Evolutionary conservation across 2,113 vertebrate genomes (phyloP).

Genomic region (Equus przewalskii): DNA sequence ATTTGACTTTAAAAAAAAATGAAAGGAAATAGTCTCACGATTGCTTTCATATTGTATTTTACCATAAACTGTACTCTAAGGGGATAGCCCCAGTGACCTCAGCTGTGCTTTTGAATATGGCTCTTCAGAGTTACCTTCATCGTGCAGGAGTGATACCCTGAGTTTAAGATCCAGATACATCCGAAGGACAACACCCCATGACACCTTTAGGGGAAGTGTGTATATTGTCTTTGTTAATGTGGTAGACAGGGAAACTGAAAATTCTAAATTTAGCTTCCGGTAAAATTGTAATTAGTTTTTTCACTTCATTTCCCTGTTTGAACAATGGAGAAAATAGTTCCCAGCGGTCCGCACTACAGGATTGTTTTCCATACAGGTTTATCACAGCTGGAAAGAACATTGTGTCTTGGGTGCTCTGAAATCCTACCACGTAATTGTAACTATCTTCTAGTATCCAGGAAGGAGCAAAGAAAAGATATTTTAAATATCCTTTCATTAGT

Average conservation of each 20-base stretch:
- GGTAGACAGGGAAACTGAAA: not conserved
- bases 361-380: conserved; percentile 39
- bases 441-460: not conserved
- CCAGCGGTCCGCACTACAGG: not conserved
- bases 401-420: not conserved
- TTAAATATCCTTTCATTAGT: not conserved
- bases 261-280: conserved; percentile 39
- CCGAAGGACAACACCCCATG: not conserved
- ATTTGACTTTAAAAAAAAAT: not conserved
- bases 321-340: conserved; percentile 51
- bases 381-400: not conserved
- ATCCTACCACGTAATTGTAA: not conserved
- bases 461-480: not conserved
- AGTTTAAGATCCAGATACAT: conserved; percentile 7
- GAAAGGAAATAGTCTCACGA: not conserved
- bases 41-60: conserved; percentile 57
- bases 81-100: not conserved
- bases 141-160: not conserved
- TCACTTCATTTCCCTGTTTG: conserved; percentile 6
- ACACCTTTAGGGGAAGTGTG: not conserved
- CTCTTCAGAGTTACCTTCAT: not conserved
- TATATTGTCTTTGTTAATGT: conserved; percentile 14
- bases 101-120: not conserved
- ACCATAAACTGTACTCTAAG: not conserved
- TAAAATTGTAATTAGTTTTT: not conserved